Percentiles rank a stretch among this genome's conserved stretches.
Evolutionary conservation across 2,113 vertebrate genomes (phyloP).

Genomic region (Coryphaenoides rupestris): DNA sequence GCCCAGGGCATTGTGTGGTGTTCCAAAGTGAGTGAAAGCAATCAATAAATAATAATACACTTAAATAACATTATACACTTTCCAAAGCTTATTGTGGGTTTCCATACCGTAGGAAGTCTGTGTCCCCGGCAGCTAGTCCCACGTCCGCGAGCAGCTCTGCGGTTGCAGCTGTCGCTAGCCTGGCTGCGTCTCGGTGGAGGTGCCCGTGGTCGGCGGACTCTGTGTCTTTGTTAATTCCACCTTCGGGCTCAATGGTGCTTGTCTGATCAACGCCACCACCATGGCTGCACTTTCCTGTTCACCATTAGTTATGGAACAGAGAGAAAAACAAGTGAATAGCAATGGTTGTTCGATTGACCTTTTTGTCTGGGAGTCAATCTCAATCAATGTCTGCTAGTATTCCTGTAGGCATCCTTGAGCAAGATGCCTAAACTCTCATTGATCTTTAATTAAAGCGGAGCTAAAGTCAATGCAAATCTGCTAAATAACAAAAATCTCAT

Average conservation of each 20-base stretch:
- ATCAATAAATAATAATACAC: too few relatives aligned
- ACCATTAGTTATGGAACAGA: background rate
- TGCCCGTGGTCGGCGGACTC: slow-evolving; percentile 37
- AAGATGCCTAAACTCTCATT: too few relatives aligned
- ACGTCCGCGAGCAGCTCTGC: slow-evolving; percentile 56
- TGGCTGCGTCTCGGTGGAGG: slow-evolving; percentile 49
- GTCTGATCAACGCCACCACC: slow-evolving; percentile 42
- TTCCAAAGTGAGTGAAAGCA: background rate
- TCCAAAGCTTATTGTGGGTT: background rate
- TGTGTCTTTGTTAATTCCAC: slow-evolving; percentile 69
- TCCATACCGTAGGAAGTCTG: slow-evolving; percentile 51
- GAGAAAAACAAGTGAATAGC: background rate
- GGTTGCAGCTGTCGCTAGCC: slow-evolving; percentile 52
- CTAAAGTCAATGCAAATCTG: too few relatives aligned
- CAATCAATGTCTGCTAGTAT: too few relatives aligned
- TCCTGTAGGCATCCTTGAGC: too few relatives aligned
- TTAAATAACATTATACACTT: background rate
- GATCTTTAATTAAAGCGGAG: too few relatives aligned
- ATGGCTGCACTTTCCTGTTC: slow-evolving; percentile 69
- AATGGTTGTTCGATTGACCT: too few relatives aligned
- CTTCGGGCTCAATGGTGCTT: slow-evolving; percentile 26
- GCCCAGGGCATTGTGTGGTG: background rate
- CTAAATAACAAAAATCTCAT: too few relatives aligned
- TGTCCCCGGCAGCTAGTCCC: slow-evolving; percentile 42
- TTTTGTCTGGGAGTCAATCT: too few relatives aligned